A percentile compares a stretch with the other conserved stretches of the same genome.
These are phyloP conservation scores for Artemisiospiza belli DNA, from an alignment of 2,113 vertebrate genomes.

Conservation along the genomic window DNA sequence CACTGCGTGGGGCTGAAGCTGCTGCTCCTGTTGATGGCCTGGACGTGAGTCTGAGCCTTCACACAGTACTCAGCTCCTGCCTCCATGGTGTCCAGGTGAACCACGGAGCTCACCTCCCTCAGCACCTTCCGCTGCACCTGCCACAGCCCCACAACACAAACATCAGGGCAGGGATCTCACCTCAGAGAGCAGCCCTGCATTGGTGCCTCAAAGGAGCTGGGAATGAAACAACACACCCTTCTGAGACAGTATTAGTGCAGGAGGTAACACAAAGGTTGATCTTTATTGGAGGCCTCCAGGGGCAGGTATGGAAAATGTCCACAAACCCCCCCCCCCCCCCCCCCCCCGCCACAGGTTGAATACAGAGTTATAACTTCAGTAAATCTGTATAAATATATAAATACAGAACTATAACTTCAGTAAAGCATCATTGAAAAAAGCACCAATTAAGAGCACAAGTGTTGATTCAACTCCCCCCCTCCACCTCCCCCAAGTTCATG, in stretches of 20 bases:
- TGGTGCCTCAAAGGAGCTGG: not conserved
- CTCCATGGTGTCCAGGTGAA: slow-evolving; percentile 67
- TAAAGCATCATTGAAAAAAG: not conserved
- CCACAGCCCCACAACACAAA: not conserved
- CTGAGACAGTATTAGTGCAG: accelerated
- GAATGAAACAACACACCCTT: not conserved
- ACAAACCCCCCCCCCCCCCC: too few relatives aligned
- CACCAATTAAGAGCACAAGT: too few relatives aligned
- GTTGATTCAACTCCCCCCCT: not conserved
- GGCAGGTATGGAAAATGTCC: not conserved
- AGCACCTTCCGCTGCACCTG: slow-evolving; percentile 59
- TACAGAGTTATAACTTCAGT: too few relatives aligned
- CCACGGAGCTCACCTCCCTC: not conserved
- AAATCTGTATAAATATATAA: too few relatives aligned
- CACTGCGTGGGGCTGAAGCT: slow-evolving; percentile 67
- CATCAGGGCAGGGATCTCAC: not conserved
- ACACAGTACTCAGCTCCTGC: slow-evolving; percentile 65
- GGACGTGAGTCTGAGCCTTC: slow-evolving; percentile 55
- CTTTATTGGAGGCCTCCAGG: not conserved
- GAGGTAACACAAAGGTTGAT: not conserved
- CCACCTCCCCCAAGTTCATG: not conserved
- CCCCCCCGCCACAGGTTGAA: not conserved
- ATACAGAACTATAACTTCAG: too few relatives aligned
- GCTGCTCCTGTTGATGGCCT: slow-evolving; percentile 66
- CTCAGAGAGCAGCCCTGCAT: accelerated